phyloP scores from a whole-genome alignment of 2,888 invertebrate genomes.

The Drosophila macrospina region DNA sequence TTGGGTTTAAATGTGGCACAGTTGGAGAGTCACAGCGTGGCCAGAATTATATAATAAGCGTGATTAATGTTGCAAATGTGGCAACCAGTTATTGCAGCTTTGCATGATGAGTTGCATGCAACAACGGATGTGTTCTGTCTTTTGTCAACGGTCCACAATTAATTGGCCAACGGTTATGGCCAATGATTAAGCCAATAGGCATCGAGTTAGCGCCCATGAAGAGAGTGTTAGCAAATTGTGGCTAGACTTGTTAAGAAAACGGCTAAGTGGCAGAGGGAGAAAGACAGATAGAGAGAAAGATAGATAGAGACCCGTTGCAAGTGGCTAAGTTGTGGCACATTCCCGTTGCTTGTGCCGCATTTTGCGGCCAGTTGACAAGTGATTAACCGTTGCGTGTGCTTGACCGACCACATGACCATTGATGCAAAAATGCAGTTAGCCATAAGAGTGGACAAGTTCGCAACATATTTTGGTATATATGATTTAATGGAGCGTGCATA shows the following conservation, averaged over 20 bases:
- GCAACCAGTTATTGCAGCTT: conserved; percentile 45
- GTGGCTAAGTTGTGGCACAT: conserved; percentile 44
- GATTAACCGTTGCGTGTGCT: conserved; percentile 57
- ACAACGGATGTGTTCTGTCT: conserved; percentile 61
- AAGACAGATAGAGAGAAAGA: background rate
- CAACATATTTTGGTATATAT: conserved; percentile 49
- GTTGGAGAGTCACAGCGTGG: conserved; percentile 44
- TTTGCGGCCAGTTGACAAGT: conserved; percentile 65
- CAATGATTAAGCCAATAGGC: conserved; percentile 69
- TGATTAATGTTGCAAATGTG: conserved; percentile 51
- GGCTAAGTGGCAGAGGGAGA: background rate
- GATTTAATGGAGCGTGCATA: conserved; percentile 73
- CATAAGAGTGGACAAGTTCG: conserved; percentile 25
- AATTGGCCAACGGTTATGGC: conserved; percentile 76
- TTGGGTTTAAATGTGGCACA: conserved; percentile 40
- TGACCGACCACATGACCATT: conserved; percentile 62
- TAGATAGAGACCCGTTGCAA: conserved; percentile 57
- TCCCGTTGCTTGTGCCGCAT: conserved; percentile 72
- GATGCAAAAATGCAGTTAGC: conserved; percentile 79
- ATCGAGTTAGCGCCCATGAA: conserved; percentile 44
- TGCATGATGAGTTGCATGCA: conserved; percentile 45
- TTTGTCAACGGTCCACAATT: conserved; percentile 35
- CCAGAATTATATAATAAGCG: conserved; percentile 70
- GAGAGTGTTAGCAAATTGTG: conserved; percentile 26
- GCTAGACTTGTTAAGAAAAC: conserved; percentile 19